Evolutionary conservation across 2,113 vertebrate species (phyloP), one percentile per base, ranked within the genome.

Genomic region (Tragelaphus buxtoni): DNA sequence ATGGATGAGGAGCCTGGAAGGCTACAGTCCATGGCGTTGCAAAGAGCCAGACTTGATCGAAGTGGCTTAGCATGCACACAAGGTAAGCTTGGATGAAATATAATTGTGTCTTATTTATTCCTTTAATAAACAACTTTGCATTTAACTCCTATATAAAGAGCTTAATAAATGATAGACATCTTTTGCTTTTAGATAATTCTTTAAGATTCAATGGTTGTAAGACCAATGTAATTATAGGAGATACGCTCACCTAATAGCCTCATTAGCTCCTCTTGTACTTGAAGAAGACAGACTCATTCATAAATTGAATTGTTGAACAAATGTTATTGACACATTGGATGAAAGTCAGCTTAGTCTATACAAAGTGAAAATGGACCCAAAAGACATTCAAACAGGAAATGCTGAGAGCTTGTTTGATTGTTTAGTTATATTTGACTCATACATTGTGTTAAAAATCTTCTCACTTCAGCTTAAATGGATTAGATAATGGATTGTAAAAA

Each of bases 11-110:
- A 72, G 65, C 65, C 35, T 72, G 65, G 65, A 72, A 39, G 35
- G 65, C 65, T 72, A 72, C 0, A 72, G n/a, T 39, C 65, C n/a
- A 69, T 39, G 18, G 65, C 5, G 2, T 39, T 2, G 1, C n/a
- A 72, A 35, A 69, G n/a, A 39, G n/a, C 39, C 1, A 0, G n/a
- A 72, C n/a, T 39, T 72, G n/a, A 22, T 72, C 12, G 65, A 72
- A 72, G 35, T 39, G 65, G 9, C 65, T 72, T 72, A 72, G n/a
- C 65, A 22, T 72, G 18, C 0, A 22, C 18, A 6, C 99, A 99
- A 98, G 99, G 99, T 99, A 98, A 2, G 49, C 18, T 72, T 49
- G 35, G 4, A 42, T 74, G 12, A 82, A 74, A 58, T 81, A 47
- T 24, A 0, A 3, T 42, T 88, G 45, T 51, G 1, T 47, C 9